These are phyloP conservation scores for Xiphophorus couchianus DNA, from an alignment of 2,113 vertebrate species.

Conservation along the genomic window DNA sequence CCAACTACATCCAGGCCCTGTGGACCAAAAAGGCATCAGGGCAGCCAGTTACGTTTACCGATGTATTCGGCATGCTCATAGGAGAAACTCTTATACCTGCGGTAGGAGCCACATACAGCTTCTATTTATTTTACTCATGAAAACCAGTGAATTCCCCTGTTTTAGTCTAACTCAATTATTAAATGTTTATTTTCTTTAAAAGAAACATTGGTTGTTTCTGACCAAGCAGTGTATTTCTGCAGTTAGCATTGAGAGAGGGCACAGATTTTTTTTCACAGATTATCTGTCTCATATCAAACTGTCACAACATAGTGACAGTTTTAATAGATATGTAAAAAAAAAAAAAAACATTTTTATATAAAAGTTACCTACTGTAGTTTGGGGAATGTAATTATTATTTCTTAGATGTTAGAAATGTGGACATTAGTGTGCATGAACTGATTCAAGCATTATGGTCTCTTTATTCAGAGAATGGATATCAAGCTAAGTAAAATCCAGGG, in stretches of 20 bases:
- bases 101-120: slow-evolving; percentile 77
- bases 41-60: slow-evolving; percentile 97
- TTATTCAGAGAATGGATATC: slow-evolving; percentile 88
- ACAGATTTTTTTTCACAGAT: too few species aligned
- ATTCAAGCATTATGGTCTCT: slow-evolving; percentile 4
- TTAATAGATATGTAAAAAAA: too few species aligned
- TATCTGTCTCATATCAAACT: too few species aligned
- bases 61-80: slow-evolving; percentile 97
- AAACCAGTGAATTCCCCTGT: background rate
- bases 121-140: background rate
- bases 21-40: slow-evolving; percentile 96
- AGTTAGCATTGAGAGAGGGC: too few species aligned
- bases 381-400: background rate
- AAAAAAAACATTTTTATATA: too few species aligned
- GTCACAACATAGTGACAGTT: too few species aligned
- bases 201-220: background rate
- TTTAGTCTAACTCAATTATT: background rate
- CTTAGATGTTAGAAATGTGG: background rate
- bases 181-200: background rate
- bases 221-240: too few species aligned
- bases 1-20: slow-evolving; percentile 92
- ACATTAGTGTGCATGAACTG: background rate
- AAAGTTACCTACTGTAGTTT: too few species aligned
- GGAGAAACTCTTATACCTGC: slow-evolving; percentile 94
- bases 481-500: slow-evolving; percentile 90